Percentiles rank a stretch among this genome's conserved stretches.
Conservation (phyloP, 2,113 vertebrate genomes). For the Todiramphus saurophagus region DNA sequence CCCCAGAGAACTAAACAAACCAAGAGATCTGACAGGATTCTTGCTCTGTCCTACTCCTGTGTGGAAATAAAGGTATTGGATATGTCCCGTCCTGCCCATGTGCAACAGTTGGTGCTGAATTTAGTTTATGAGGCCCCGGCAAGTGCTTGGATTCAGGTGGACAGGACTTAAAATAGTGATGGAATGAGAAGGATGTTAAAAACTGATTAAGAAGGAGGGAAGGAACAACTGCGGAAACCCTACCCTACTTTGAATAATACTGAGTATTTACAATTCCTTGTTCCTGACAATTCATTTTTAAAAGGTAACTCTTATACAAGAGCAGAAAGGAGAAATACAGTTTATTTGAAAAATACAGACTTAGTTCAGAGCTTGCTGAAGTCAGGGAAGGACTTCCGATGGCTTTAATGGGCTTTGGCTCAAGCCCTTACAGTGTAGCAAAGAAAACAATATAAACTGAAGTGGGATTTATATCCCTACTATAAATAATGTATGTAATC, state of each 20-base stretch:
- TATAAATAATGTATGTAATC: conserved; percentile 54
- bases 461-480: conserved; percentile 35
- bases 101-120: neutral
- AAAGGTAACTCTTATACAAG: neutral
- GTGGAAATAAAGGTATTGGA: neutral
- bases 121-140: neutral
- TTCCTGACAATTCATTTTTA: neutral
- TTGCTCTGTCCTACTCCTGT: neutral
- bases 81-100: neutral
- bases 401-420: conserved; percentile 51
- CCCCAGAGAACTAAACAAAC: neutral
- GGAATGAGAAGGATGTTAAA: neutral
- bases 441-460: conserved; percentile 45
- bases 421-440: neutral
- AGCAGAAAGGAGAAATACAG: neutral
- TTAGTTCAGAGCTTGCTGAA: neutral
- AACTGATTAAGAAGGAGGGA: neutral
- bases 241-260: neutral
- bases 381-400: neutral
- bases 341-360: neutral
- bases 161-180: neutral
- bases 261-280: neutral
- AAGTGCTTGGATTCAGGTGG: neutral
- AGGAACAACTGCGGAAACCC: neutral
- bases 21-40: neutral